Conservation (phyloP, 2,888 invertebrate genomes). For the Cartodere bifasciata region DNA sequence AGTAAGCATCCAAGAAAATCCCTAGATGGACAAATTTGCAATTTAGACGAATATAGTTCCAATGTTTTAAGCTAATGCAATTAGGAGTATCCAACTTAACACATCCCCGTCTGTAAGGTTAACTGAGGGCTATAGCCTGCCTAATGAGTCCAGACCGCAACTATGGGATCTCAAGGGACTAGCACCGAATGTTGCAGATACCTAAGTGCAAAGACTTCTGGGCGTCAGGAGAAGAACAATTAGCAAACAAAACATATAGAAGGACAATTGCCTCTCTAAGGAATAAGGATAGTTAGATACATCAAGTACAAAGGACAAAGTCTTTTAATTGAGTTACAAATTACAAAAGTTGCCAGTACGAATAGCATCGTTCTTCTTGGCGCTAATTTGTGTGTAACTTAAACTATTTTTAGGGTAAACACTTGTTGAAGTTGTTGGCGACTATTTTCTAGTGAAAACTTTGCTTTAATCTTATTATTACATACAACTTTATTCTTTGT, state of each 20-base stretch:
- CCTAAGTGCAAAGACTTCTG: no score
- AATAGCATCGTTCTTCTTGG: no score
- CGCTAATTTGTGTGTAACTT: no score
- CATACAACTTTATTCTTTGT: no score
- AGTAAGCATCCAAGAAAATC: no score
- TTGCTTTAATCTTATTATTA: no score
- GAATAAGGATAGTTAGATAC: neutral
- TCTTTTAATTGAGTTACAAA: neutral
- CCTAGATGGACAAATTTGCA: conserved; percentile 22
- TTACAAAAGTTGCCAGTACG: no score
- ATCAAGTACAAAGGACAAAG: neutral
- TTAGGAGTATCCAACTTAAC: conserved; percentile 27
- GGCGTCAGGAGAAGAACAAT: no score
- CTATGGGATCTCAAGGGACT: conserved; percentile 20
- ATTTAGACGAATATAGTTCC: conserved; percentile 24
- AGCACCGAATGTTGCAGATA: conserved; percentile 23
- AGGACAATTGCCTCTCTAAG: neutral
- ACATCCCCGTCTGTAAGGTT: conserved; percentile 27
- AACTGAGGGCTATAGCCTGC: conserved; percentile 16
- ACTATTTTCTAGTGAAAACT: no score
- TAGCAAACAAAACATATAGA: no score
- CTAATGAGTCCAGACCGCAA: conserved; percentile 25
- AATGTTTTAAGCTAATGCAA: conserved; percentile 27
- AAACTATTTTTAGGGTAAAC: no score
- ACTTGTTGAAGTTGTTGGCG: no score